Conservation (phyloP, 2,888 invertebrate species). For the Gymnoscelis rufifasciata region DNA sequence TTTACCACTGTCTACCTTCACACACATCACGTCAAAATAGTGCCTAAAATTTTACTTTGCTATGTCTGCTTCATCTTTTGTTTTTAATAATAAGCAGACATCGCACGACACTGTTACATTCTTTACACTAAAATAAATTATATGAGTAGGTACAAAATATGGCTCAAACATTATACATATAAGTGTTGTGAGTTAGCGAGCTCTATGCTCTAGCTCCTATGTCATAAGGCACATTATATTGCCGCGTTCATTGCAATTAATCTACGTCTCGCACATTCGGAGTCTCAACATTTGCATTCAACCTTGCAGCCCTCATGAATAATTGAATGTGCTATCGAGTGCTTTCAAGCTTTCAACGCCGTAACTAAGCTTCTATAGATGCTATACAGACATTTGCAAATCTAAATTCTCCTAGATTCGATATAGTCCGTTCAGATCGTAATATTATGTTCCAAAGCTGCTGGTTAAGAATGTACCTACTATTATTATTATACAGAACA, state of each 20-base stretch:
- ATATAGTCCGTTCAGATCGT: too few relatives aligned
- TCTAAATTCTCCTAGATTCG: constrained; percentile 2
- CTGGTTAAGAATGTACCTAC: not conserved
- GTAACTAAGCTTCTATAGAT: constrained; percentile 15
- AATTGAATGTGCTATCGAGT: constrained; percentile 46
- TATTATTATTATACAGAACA: too few relatives aligned
- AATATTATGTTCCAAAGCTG: too few relatives aligned
- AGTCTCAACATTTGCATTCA: constrained; percentile 48
- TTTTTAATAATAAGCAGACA: too few relatives aligned
- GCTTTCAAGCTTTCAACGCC: constrained; percentile 54
- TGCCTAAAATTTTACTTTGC: too few relatives aligned
- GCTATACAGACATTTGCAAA: not conserved
- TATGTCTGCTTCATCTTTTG: too few relatives aligned
- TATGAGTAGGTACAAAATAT: not conserved
- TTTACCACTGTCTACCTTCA: not conserved
- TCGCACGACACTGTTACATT: too few relatives aligned
- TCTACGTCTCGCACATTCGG: constrained; percentile 22
- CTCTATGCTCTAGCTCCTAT: too few relatives aligned
- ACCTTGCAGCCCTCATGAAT: constrained; percentile 53
- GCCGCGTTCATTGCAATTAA: not conserved
- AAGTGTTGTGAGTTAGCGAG: too few relatives aligned
- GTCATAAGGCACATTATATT: constrained; percentile 24
- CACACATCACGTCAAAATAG: too few relatives aligned
- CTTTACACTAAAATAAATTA: not conserved
- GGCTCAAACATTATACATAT: too few relatives aligned